These are phyloP conservation scores for Micromys minutus DNA, from an alignment of 2,113 vertebrate species.

Conservation along the genomic window DNA sequence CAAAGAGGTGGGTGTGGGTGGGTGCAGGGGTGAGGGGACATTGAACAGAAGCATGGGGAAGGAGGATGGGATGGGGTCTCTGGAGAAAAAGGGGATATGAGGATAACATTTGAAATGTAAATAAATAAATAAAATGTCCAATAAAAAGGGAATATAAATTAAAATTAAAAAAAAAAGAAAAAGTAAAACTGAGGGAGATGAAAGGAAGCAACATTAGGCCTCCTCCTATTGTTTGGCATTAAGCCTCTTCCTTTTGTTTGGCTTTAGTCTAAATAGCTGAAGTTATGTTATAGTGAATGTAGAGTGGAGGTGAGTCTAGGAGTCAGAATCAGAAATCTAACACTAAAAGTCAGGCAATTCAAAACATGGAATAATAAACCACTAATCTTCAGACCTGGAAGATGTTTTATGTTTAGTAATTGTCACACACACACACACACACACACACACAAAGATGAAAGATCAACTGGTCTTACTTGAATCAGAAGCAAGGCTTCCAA, in stretches of 20 bases:
- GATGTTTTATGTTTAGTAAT: neutral
- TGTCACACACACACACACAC: neutral
- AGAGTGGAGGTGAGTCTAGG: neutral
- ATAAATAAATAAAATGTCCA: too few species aligned
- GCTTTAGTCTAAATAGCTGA: neutral
- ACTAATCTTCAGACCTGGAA: constrained; percentile 21
- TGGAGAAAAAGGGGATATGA: too few species aligned
- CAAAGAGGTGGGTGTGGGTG: too few species aligned
- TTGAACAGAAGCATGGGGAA: too few species aligned
- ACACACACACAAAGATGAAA: neutral
- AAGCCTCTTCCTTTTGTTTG: neutral
- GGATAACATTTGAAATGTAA: too few species aligned
- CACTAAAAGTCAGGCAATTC: constrained; percentile 27
- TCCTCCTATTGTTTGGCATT: neutral
- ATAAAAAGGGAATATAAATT: too few species aligned
- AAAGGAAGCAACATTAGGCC: neutral
- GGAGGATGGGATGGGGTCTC: too few species aligned
- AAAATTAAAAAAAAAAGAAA: neutral
- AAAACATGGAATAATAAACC: constrained; percentile 2
- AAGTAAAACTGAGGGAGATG: neutral
- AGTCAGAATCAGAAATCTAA: neutral
- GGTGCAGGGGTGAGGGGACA: too few species aligned
- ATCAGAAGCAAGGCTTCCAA: neutral
- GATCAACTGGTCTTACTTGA: neutral
- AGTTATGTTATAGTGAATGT: constrained; percentile 5